A percentile compares a stretch with the other conserved stretches of the same genome.
phyloP scores from a whole-genome alignment of 2,797 vertebrate genomes.

The Hafferia zeledoni region DNA sequence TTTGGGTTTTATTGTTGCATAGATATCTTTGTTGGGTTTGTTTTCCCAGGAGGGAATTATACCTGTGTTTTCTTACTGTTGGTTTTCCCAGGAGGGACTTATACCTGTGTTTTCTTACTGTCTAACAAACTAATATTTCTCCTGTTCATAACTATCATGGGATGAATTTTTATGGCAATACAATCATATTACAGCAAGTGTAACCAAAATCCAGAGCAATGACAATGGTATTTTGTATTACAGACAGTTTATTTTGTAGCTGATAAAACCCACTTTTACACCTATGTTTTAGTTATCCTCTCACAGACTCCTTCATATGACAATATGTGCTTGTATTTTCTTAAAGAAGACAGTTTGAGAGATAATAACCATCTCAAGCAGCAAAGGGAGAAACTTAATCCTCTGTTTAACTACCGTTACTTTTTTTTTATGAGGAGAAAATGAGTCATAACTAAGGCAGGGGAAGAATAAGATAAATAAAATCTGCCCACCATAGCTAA shows the following conservation, averaged over 20 bases:
- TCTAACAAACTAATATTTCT: not conserved
- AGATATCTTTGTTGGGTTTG: not conserved
- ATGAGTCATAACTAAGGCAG: constrained; percentile 27
- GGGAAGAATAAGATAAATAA: constrained; percentile 16
- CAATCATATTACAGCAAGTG: not conserved
- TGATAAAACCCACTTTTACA: not conserved
- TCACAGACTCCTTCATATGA: not conserved
- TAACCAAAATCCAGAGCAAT: not conserved
- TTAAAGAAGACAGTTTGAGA: not conserved
- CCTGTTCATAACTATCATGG: not conserved
- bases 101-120: not conserved
- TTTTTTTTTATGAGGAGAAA: not conserved
- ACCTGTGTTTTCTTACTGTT: not conserved
- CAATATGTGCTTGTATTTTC: not conserved
- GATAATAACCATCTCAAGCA: not conserved
- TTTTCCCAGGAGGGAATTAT: not conserved
- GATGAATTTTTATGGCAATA: not conserved
- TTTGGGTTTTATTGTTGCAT: not conserved
- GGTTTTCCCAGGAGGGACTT: not conserved
- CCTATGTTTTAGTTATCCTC: not conserved
- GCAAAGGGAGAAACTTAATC: not conserved
- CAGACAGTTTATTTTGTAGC: not conserved
- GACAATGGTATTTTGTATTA: not conserved
- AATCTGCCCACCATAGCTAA: constrained; percentile 1
- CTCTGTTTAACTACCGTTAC: not conserved